Evolutionary conservation across 2,797 vertebrate genomes (phyloP), one percentile per base, ranked within the genome.

Genomic region (Kryptolebias ocellatus): DNA sequence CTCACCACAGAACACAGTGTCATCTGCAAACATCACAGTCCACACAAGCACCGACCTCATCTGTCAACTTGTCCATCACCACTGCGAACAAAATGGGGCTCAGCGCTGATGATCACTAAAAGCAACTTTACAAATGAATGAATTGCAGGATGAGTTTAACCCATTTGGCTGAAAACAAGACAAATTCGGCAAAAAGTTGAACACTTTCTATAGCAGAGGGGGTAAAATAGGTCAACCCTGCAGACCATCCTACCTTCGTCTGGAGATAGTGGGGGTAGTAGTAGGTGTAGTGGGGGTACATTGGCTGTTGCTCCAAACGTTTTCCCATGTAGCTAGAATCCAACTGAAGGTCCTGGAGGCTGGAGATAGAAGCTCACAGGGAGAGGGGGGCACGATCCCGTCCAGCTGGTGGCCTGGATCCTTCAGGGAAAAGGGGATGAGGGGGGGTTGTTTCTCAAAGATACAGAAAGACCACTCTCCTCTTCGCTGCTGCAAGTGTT

Each of bases 271-370:
- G 96, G 91, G 97, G 96, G 90, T 98, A 98, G 94, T 97, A 98
- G 95, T 96, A 98, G 90, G 96, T 97, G 95, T 97, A 98, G 95
- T 98, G 96, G 87, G 97, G 97, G 96, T 96, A 98, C 97, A 98
- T 98, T 97, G 95, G 97, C 90, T 96, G 96, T 95, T 97, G 97
- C 90, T 98, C 97, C 97, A 98, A 94, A 91, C 95, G 95, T 95
- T 98, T 98, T 95, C 97, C 97, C 97, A 98, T 98, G 96, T 96
- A 98, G 96, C 95, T 98, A 95, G 94, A 96, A 95, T 92, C 94
- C 88, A 96, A 96, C 92, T 95, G 96, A 94, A 96, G 92, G 94
- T 94, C 74, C 86, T 83, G 74, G 75, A 86, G 88, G 94, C 94
- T 95, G 94, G 80, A 83, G 88, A 81, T 77, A 83, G 81, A 82